These are phyloP conservation scores for Pempheris klunzingeri DNA, from an alignment of 2,797 vertebrate genomes.

Conservation along the genomic window DNA sequence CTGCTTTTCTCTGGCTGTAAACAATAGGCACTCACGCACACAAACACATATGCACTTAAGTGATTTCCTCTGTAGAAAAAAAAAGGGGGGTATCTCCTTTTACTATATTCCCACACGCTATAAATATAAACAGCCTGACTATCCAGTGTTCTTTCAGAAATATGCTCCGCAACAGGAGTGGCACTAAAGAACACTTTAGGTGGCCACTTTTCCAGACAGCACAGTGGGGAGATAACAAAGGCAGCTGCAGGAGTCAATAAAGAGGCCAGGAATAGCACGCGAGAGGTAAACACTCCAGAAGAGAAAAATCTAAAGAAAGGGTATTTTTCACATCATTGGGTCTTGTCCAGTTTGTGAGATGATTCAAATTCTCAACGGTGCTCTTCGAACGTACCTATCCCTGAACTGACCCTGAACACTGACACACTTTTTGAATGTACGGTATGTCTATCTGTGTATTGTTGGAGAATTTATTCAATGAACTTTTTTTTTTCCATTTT, in stretches of 20 bases:
- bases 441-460: too few relatives aligned
- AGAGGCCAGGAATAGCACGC: constrained; percentile 62
- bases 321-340: not conserved
- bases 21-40: constrained; percentile 35
- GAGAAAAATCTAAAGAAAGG: constrained; percentile 23
- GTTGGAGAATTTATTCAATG: too few relatives aligned
- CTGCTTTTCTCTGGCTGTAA: constrained; percentile 18
- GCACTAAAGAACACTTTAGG: constrained; percentile 72
- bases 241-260: constrained; percentile 65
- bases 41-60: constrained; percentile 28
- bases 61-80: constrained; percentile 28
- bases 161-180: constrained; percentile 56
- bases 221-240: constrained; percentile 70
- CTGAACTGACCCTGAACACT: not conserved
- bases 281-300: constrained; percentile 61
- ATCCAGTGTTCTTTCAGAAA: constrained; percentile 51
- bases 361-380: constrained; percentile 11
- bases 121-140: constrained; percentile 36
- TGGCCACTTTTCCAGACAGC: constrained; percentile 65
- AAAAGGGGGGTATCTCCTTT: not conserved
- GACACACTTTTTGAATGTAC: too few relatives aligned
- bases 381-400: not conserved
- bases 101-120: constrained; percentile 4
- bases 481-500: too few relatives aligned
- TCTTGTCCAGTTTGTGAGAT: constrained; percentile 26